Percentiles rank a stretch among this genome's conserved stretches.
phyloP scores from a whole-genome alignment of 2,797 vertebrate species.

The Poecilia velifera region DNA sequence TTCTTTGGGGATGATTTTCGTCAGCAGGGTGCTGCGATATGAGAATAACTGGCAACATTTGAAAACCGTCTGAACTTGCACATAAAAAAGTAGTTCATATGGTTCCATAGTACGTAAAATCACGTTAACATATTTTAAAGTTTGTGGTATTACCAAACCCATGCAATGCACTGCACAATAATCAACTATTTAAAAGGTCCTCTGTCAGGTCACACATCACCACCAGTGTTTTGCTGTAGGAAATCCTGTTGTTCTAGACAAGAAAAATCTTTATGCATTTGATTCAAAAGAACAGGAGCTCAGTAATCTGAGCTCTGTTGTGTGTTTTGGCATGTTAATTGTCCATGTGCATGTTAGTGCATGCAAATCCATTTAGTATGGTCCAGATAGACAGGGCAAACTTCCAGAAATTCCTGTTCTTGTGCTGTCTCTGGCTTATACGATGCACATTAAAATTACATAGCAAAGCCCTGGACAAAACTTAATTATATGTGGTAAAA shows the following conservation, averaged over 20 bases:
- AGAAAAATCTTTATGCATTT: background rate
- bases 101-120: background rate
- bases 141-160: background rate
- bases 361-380: background rate
- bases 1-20: background rate
- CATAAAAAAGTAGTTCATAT: background rate
- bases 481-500: background rate
- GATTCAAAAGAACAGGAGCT: background rate
- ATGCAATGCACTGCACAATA: background rate
- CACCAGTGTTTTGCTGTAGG: background rate
- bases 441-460: background rate
- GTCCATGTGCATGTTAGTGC: background rate
- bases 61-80: background rate
- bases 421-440: background rate
- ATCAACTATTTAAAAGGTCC: background rate
- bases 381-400: background rate
- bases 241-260: background rate
- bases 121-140: background rate
- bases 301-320: background rate
- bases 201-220: background rate
- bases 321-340: slow-evolving; percentile 3
- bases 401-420: slow-evolving; percentile 1
- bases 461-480: background rate
- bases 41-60: background rate
- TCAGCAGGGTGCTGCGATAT: background rate